These are phyloP conservation scores for Eulithis testata DNA, from an alignment of 2,888 invertebrate species.

Conservation along the genomic window DNA sequence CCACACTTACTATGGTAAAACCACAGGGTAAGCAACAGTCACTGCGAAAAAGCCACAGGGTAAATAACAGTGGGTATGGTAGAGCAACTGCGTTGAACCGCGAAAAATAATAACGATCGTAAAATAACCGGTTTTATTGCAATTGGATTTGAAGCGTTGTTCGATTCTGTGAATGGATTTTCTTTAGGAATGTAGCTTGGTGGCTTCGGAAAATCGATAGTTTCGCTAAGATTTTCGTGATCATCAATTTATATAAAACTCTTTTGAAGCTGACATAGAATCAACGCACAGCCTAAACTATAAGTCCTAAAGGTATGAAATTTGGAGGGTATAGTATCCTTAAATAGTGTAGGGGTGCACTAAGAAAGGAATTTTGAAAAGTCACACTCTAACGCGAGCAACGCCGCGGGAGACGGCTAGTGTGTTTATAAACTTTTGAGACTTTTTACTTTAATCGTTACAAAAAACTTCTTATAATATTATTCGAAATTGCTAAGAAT, in stretches of 20 bases:
- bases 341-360: no score
- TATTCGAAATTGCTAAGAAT: no score
- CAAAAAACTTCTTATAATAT: no score
- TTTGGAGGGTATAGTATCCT: no score
- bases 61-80: constrained; percentile 15
- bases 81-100: constrained; percentile 30
- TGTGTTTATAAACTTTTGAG: not conserved
- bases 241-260: no score
- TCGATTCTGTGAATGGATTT: constrained; percentile 24
- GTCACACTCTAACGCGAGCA: no score
- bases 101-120: constrained; percentile 32
- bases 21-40: constrained; percentile 9
- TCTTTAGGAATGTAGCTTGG: constrained; percentile 3
- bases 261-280: no score
- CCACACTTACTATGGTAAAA: constrained; percentile 11
- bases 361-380: no score
- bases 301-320: no score
- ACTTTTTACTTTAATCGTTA: no score
- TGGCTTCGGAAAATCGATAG: not conserved
- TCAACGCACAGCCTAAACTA: no score
- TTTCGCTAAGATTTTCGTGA: not conserved
- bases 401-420: no score
- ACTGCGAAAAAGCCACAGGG: constrained; percentile 15
- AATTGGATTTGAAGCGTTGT: constrained; percentile 16
- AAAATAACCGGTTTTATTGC: constrained; percentile 31